Percentiles rank a stretch among this genome's conserved stretches.
phyloP scores from a whole-genome alignment of 2,797 vertebrate species.

The Peromyscus aztecus region DNA sequence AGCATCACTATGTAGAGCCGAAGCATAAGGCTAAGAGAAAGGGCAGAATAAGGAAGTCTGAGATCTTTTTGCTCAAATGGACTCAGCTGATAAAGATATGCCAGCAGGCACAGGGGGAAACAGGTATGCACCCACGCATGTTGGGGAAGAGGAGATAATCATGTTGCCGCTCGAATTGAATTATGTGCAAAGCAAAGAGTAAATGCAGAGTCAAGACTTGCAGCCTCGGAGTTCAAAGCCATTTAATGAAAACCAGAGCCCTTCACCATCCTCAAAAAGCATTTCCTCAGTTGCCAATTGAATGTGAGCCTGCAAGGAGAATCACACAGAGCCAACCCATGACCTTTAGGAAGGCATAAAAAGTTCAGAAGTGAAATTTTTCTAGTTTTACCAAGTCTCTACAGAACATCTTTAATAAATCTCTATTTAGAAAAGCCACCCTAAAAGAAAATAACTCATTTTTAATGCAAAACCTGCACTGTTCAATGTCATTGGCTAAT shows the following conservation, averaged over 20 bases:
- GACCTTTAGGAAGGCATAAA: constrained; percentile 60
- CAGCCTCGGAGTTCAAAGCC: constrained; percentile 58
- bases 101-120: background rate
- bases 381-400: constrained; percentile 41
- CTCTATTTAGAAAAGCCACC: constrained; percentile 33
- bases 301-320: constrained; percentile 8
- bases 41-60: constrained; percentile 49
- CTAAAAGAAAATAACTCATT: constrained; percentile 13
- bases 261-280: constrained; percentile 43
- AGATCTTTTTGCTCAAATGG: constrained; percentile 10
- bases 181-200: constrained; percentile 45
- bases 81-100: background rate
- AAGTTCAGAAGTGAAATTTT: constrained; percentile 56
- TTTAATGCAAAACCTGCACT: background rate
- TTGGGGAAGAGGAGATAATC: background rate
- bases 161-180: constrained; percentile 57
- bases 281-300: constrained; percentile 41
- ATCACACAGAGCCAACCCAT: constrained; percentile 22
- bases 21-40: constrained; percentile 57
- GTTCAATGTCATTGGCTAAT: background rate
- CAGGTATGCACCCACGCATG: background rate
- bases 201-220: constrained; percentile 53
- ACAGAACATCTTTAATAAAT: constrained; percentile 44
- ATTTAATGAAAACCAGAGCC: constrained; percentile 73
- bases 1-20: rapidly evolving